Percentiles rank a stretch among this genome's conserved stretches.
Evolutionary conservation across 2,888 invertebrate genomes (phyloP).

Genomic region (Lysandra coridon): DNA sequence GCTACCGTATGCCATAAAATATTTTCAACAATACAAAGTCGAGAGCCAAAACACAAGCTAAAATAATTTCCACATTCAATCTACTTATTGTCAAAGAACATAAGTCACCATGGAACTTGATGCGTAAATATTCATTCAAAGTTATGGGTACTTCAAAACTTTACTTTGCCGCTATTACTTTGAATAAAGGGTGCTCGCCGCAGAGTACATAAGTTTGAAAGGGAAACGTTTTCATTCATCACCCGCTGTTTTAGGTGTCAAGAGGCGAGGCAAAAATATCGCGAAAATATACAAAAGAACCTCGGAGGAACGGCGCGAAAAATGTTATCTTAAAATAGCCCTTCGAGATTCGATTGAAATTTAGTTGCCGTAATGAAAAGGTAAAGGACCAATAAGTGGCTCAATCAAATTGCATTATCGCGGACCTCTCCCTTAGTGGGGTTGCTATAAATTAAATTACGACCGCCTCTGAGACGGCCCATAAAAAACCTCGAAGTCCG

Average conservation of each 20-base stretch:
- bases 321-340: constrained; percentile 50
- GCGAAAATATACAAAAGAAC: constrained; percentile 32
- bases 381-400: constrained; percentile 74
- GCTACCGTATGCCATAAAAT: not conserved
- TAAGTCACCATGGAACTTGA: constrained; percentile 23
- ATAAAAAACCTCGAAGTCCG: constrained; percentile 57
- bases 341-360: constrained; percentile 52
- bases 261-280: constrained; percentile 62
- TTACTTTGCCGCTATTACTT: constrained; percentile 25
- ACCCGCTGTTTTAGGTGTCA: constrained; percentile 59
- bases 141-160: constrained; percentile 27
- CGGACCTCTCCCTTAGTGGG: constrained; percentile 55
- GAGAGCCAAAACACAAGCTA: not conserved
- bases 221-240: constrained; percentile 55
- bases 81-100: constrained; percentile 21
- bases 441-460: constrained; percentile 73
- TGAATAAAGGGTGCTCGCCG: constrained; percentile 30
- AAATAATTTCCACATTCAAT: constrained; percentile 15
- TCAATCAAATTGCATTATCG: constrained; percentile 74
- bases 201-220: constrained; percentile 45
- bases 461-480: constrained; percentile 57
- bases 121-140: constrained; percentile 28
- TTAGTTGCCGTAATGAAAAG: constrained; percentile 65
- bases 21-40: not conserved
- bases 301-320: constrained; percentile 36